Evolutionary conservation across 1,140 invertebrate genomes (phyloP), one percentile per base, ranked within the genome.

Genomic region (Hyphantria cunea): DNA sequence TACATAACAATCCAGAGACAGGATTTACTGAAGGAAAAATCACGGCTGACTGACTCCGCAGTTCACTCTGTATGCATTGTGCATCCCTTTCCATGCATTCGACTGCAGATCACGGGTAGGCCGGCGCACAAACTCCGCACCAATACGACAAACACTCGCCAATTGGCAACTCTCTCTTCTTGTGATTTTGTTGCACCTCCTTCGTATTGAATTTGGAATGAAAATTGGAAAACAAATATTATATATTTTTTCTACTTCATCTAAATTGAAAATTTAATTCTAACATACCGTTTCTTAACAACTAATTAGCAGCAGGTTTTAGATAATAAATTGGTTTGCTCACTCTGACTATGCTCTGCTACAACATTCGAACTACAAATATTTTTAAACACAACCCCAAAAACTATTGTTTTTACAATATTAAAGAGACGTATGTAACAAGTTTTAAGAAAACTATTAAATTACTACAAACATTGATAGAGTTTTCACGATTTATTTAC

Each of bases 1-100:
- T 39, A 39, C 58, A 52, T 61, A 61, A 51, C 72, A 68, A 73
- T 76, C 66, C 66, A 66, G 37, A 71, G 51, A 60, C 72, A 67
- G 66, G 70, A 75, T 81, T 70, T 65, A 62, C 62, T 37, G 41
- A 13, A 70, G 73, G 66, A 73, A 77, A 80, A 84, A 80, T 83
- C 80, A 79, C 73, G 67, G 68, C 62, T 78, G 69, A 73, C 54
- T 76, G 73, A 66, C 72, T 78, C 66, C 66, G 64, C 49, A 75
- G 71, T 75, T 73, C 72, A 74, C 69, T 82, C 78, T 76, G 70
- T 86, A 82, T 86, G 78, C 81, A 82, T 82, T 82, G 78, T 81
- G 78, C 80, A 59, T 56, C 58, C 39, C 56, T 64, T 64, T 60
- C 64, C 66, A 63, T 69, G 66, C 69, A 70, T 74, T 67, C 60